Evolutionary conservation across 92 coral and sea anemone species (phyloP).

Genomic region (Epizoanthus stellaris): DNA sequence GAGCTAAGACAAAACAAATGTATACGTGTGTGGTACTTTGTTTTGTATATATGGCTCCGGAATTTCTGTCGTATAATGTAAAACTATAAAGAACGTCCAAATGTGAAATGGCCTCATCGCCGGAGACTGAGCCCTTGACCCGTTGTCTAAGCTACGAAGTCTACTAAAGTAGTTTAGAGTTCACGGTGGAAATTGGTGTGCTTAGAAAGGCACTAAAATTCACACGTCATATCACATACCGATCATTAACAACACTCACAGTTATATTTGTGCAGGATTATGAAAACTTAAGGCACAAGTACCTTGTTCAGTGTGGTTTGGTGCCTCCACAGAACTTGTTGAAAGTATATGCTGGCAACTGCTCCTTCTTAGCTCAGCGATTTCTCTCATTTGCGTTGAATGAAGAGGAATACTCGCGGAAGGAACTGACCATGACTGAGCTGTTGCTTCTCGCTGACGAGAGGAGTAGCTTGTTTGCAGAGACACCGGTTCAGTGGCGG

Average conservation of each 20-base stretch:
- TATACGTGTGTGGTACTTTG: not conserved
- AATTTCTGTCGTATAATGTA: not conserved
- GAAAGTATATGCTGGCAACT: conserved; percentile 30
- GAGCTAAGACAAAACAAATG: not conserved
- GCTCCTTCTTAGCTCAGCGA: conserved; percentile 22
- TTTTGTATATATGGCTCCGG: not conserved
- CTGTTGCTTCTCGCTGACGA: conserved; percentile 27
- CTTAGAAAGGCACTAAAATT: not conserved
- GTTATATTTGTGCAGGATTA: too few species aligned
- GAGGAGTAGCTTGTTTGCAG: conserved; percentile 20
- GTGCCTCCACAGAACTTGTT: conserved; percentile 3
- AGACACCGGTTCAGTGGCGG: conserved; percentile 22
- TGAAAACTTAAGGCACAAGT: not conserved
- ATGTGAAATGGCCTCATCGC: too few species aligned
- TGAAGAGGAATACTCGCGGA: conserved; percentile 16
- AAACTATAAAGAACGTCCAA: too few species aligned
- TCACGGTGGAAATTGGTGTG: not conserved
- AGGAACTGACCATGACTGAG: conserved; percentile 18
- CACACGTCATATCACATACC: not conserved
- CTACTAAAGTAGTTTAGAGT: too few species aligned
- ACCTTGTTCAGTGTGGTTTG: conserved; percentile 25
- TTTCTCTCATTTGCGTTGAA: conserved; percentile 34
- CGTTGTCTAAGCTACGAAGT: too few species aligned
- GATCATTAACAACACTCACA: too few species aligned
- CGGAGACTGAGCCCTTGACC: too few species aligned